Evolutionary conservation across 2,888 invertebrate genomes (phyloP).

Genomic region (Thalpophila matura): DNA sequence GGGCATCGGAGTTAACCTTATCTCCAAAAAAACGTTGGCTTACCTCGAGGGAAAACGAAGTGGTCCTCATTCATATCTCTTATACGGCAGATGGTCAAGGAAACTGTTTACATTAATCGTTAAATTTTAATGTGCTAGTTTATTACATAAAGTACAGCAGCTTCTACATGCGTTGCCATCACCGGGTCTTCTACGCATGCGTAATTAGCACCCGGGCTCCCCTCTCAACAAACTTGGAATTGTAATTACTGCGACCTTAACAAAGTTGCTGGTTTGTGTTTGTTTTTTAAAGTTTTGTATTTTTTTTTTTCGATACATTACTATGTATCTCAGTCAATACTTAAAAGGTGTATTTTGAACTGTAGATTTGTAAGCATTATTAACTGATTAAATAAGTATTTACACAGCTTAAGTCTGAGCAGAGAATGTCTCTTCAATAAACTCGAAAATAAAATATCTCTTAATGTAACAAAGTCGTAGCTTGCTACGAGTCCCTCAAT

Average conservation of each 20-base stretch:
- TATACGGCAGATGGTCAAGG: constrained; percentile 81
- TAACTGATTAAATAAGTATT: not conserved
- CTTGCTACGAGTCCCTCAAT: not conserved
- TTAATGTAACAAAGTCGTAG: not conserved
- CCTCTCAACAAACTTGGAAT: constrained; percentile 67
- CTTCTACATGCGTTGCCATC: constrained; percentile 61
- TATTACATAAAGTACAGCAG: constrained; percentile 57
- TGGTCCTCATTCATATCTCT: constrained; percentile 97
- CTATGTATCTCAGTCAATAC: not conserved
- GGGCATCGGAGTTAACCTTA: constrained; percentile 65
- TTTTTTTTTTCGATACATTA: constrained; percentile 4
- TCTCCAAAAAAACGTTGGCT: constrained; percentile 69
- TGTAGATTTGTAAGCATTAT: not conserved
- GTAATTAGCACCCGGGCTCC: constrained; percentile 62
- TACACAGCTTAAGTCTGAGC: not conserved
- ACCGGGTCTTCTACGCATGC: constrained; percentile 74
- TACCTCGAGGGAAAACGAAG: constrained; percentile 96
- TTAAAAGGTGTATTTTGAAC: not conserved
- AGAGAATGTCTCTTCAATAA: not conserved
- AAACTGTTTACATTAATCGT: constrained; percentile 74
- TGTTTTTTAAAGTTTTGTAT: not conserved
- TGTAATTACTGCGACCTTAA: constrained; percentile 63
- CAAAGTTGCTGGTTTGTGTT: constrained; percentile 30
- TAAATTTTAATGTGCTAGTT: constrained; percentile 52
- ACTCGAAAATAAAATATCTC: not conserved